Evolutionary conservation across 2,888 invertebrate species (phyloP), one percentile per base, ranked within the genome.

Genomic region (Busseola fusca): DNA sequence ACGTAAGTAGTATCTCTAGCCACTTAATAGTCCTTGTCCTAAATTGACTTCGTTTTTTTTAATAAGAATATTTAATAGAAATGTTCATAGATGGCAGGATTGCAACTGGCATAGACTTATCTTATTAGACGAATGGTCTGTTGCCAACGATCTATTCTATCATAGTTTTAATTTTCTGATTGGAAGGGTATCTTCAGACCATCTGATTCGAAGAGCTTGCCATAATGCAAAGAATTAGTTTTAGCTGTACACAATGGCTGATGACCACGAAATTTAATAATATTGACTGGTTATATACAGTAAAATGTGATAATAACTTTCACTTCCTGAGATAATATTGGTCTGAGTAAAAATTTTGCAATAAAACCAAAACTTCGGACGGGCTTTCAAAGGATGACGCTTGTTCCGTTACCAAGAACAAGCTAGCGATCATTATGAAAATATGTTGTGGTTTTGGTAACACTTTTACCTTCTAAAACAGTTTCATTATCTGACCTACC

Each of bases 401-500:
- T 48, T 34, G 40, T 1, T 30, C 25, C 30, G 2, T 52, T 18
- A 45, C 37, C 18, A 50, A 40, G 1, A 30, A 37, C 30, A 40
- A 54, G 10, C 21, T 50, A 30, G 27, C 34, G 16, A 64, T 52
- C 42, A 54, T 14, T 18, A 21, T 25, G n/a, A 64, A 73, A 16
- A 30, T 37, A 12, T n/a, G 9, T 59, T 50, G 69, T 30, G 42
- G 40, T 62, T 64, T 50, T 18, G 25, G 52, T 62, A 66, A 71
- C 25, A 68, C 54, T 68, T 72, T 69, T 68, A 72, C 64, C 48
- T 59, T 52, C 52, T 70, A 58, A 54, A 72, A 73, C 48, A 48
- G 27, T 76, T 74, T 73, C 40, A 72, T 84, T 82, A 84, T 82
- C 74, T 78, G 52, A 52, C 74, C 72, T 71, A 72, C 74, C 72